Evolutionary conservation across 2,888 invertebrate genomes (phyloP).

Genomic region (Drosophila koepferae): DNA sequence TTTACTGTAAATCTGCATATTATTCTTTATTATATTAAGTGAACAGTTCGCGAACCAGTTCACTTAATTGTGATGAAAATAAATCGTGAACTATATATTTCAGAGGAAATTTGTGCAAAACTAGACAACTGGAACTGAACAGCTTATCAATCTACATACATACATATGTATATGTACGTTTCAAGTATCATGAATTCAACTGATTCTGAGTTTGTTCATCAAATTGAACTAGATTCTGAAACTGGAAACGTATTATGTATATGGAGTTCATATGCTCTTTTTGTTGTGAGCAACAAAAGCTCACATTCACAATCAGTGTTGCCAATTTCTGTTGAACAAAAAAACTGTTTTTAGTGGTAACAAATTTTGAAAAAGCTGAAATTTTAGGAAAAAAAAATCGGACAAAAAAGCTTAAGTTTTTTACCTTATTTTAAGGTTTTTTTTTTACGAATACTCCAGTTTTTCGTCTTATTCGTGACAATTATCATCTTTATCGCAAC

Average conservation of each 20-base stretch:
- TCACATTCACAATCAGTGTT: slow-evolving; percentile 4
- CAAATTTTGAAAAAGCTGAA: too few relatives aligned
- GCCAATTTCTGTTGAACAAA: too few relatives aligned
- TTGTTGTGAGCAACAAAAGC: slow-evolving; percentile 5
- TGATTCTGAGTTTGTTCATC: not conserved
- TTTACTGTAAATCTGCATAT: not conserved
- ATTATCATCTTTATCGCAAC: too few relatives aligned
- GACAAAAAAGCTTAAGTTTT: too few relatives aligned
- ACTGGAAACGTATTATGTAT: not conserved
- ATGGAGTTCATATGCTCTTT: not conserved
- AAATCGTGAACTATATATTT: too few relatives aligned
- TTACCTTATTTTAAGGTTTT: too few relatives aligned
- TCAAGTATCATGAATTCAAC: not conserved
- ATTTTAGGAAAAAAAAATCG: too few relatives aligned
- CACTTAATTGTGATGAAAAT: not conserved
- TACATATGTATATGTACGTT: not conserved
- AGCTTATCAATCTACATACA: not conserved
- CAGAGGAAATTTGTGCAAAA: too few relatives aligned
- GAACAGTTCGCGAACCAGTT: not conserved
- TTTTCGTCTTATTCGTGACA: too few relatives aligned
- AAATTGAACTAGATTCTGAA: not conserved
- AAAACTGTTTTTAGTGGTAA: too few relatives aligned
- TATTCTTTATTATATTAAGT: not conserved
- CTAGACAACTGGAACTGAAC: not conserved
- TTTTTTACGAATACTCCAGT: too few relatives aligned